Base-by-base conservation (phyloP, 2,888 invertebrate species). In the Apomyelois bistriatella region DNA sequence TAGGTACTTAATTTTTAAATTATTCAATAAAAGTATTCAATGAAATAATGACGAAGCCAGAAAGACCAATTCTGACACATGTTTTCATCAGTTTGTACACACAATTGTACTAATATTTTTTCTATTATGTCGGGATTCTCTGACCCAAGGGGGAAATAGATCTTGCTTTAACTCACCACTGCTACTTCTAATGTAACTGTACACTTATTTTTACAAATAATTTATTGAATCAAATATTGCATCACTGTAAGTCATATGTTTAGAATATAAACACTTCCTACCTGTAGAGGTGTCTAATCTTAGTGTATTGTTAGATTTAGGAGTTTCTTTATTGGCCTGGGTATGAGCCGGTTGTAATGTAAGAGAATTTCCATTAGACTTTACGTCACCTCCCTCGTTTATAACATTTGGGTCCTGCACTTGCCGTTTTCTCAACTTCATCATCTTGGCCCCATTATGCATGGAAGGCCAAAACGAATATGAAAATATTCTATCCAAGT, bases 391-490 rank as follows among this genome's bases (percentile, higher is more conserved):
- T 10, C 74, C 75, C 53, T 79, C 75, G 30, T 60, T 74, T 8
- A 61, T 57, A 7, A 62, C 67, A 7, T 9, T 54, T 47, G 35
- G 50, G 28, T 54, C 53, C 30, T 60, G 66, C 0, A 56, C 61
- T 46, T 72, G 68, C 2, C 84, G 66, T 42, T 68, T 74, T 9
- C 72, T 62, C 41, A 73, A 59, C 42, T 66, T 69, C 60, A 78
- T 60, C 57, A 76, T 58, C 6, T 58, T 60, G 2, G 76, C 77
- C 1, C 66, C 80, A 58, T 83, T 80, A 28, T 74, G 74, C n/a
- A 78, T 61, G 13, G 82, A 82, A 10, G 86, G 85, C 84, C 83
- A 82, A 37, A 70, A 62, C 1, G 82, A 73, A 65, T 73, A 83
- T 35, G 60, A 57, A 7, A 57, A 32, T 16, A 65, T 67, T 41